Evolutionary conservation across 2,888 invertebrate genomes (phyloP).

Genomic region (Podotricha telesiphe): DNA sequence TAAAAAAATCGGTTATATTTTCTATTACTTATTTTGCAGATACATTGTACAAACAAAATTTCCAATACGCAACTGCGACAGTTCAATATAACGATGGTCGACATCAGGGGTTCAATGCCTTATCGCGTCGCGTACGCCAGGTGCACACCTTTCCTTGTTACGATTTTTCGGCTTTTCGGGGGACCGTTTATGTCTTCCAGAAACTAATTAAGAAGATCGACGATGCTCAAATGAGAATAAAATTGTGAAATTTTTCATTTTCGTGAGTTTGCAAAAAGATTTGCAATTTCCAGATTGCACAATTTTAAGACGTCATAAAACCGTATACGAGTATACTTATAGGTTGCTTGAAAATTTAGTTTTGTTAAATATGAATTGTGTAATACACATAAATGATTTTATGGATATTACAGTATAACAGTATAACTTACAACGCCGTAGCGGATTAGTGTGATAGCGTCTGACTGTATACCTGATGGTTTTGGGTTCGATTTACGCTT

Average conservation of each 20-base stretch:
- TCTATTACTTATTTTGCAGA: neutral
- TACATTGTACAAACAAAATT: conserved; percentile 11
- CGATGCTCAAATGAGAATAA: conserved; percentile 8
- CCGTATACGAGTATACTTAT: too few relatives aligned
- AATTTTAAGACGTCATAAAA: too few relatives aligned
- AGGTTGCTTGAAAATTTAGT: too few relatives aligned
- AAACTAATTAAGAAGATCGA: conserved; percentile 35
- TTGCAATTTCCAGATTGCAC: neutral
- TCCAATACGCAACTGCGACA: conserved; percentile 19
- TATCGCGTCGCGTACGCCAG: conserved; percentile 61
- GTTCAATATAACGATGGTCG: conserved; percentile 47
- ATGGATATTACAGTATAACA: too few relatives aligned
- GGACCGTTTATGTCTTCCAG: conserved; percentile 24
- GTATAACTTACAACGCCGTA: too few relatives aligned
- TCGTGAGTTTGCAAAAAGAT: neutral
- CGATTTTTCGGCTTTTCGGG: conserved; percentile 36
- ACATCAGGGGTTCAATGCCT: conserved; percentile 79
- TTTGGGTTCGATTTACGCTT: too few relatives aligned
- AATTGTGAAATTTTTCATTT: neutral
- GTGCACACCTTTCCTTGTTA: conserved; percentile 53
- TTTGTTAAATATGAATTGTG: too few relatives aligned
- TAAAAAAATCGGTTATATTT: neutral
- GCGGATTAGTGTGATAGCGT: too few relatives aligned
- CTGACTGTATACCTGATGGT: too few relatives aligned
- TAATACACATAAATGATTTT: too few relatives aligned